Base-by-base conservation (phyloP, 30 jellyfish, hydroid and myxozoan species). In the Sanderia malayensis region DNA sequence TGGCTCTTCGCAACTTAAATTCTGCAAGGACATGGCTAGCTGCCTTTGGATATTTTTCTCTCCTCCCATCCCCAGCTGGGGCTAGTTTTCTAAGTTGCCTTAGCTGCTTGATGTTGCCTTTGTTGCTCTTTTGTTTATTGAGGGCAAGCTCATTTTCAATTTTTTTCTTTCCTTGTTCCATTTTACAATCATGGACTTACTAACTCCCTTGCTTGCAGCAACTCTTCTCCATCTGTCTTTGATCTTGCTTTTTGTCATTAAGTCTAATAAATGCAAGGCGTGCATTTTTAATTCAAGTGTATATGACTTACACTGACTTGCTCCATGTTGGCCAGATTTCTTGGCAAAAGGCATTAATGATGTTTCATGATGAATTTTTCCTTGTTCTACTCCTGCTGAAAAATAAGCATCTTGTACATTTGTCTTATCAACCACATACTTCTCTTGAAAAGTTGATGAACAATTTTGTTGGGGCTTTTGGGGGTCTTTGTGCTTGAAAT, bases 171-270 rank as follows among this genome's bases (percentile, higher is more conserved):
- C 82, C 70, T 70, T 70, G 82, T 70, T 70, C 82, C 70, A 70
- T 19, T 70, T 46, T 28, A 70, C 82, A 44, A 70, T n/a, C 70
- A 70, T 46, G 3, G 82, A 70, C 30, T 70, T 70, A 31, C 70
- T 70, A 28, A 70, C 82, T 70, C 70, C 70, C 70, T 52, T 70
- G 70, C 47, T 70, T 45, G 70, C 58, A 45, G 82, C 68, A 45
- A 46, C 68, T 30, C 46, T 70, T 19, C 46, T 70, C 68, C 68
- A 45, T 44, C 70, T 70, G 27, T 31, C 68, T 22, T 45, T 70
- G 53, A 45, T 46, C 58, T 46, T 70, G 30, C 47, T 70, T 70
- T 23, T 45, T 46, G 68, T 70, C 82, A 70, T 1, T 4, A 37
- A 70, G 58, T 45, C 82, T 20, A 25, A 28, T 29, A 70, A 47